Evolutionary conservation across 2,113 vertebrate species (phyloP).

Genomic region (Tragelaphus strepsiceros): DNA sequence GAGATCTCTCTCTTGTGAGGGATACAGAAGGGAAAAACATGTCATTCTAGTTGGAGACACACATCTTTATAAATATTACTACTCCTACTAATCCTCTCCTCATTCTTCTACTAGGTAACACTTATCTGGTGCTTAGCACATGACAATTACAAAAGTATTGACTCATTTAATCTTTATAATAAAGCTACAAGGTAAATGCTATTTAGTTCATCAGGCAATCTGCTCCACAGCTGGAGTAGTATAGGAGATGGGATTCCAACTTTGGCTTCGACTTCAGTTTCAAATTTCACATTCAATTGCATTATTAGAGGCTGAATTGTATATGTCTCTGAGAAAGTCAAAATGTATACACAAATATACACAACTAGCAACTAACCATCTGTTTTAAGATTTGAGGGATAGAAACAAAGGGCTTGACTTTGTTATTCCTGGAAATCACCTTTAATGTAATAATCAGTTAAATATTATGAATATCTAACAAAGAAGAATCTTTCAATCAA

Average conservation of each 20-base stretch:
- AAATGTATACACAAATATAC: neutral
- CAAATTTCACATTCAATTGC: neutral
- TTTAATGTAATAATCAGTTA: neutral
- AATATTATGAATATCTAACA: slow-evolving; percentile 17
- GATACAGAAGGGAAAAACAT: neutral
- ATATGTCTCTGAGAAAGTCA: neutral
- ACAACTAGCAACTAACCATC: neutral
- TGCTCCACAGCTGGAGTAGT: neutral
- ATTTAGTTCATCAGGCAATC: neutral
- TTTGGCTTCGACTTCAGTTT: neutral
- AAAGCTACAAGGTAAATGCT: neutral
- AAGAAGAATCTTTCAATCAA: slow-evolving; percentile 27
- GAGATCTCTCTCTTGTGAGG: neutral
- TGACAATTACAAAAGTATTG: neutral
- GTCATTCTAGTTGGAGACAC: neutral
- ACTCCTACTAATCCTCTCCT: neutral
- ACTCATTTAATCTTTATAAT: neutral
- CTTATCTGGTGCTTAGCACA: neutral
- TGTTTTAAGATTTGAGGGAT: neutral
- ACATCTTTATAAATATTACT: neutral
- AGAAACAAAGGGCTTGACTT: neutral
- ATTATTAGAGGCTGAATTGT: neutral
- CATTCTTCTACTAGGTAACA: neutral
- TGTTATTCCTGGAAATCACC: slow-evolving; percentile 8
- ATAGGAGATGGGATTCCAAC: neutral